These are phyloP conservation scores for Trachelus stipa DNA, from an alignment of 2,888 invertebrate species.

Conservation along the genomic window DNA sequence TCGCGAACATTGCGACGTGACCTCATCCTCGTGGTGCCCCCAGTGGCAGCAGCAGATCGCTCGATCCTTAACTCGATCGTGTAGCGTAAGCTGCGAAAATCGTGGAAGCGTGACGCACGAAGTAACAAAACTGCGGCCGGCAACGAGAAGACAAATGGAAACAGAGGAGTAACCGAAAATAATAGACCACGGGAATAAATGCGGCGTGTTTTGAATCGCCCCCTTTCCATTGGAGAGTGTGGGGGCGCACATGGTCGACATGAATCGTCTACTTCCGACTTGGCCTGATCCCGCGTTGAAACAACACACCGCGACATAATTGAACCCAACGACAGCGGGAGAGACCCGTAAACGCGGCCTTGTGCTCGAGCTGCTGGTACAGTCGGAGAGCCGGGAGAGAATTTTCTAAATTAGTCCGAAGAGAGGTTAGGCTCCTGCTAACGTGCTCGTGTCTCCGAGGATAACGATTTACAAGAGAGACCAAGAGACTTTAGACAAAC, in stretches of 20 bases:
- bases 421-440: no score
- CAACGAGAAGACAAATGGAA: no score
- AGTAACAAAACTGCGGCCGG: no score
- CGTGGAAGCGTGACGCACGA: no score
- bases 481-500: no score
- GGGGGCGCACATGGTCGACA: neutral
- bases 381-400: neutral
- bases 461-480: no score
- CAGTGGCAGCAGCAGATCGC: neutral
- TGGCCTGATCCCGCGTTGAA: neutral
- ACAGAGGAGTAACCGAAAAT: no score
- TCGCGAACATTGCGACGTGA: neutral
- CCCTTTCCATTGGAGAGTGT: neutral
- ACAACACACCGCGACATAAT: constrained; percentile 8
- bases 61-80: no score
- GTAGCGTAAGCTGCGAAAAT: no score
- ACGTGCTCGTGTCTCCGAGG: no score
- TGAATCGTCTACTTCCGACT: neutral
- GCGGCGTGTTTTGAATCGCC: no score
- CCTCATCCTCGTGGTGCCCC: neutral
- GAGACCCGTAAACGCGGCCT: constrained; percentile 2
- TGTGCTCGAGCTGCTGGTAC: neutral
- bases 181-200: no score
- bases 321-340: constrained; percentile 3
- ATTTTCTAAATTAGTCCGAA: constrained; percentile 3